A percentile compares a stretch with the other conserved stretches of the same genome.
phyloP scores from a whole-genome alignment of 2,888 invertebrate genomes.

The Tethea ocularis region DNA sequence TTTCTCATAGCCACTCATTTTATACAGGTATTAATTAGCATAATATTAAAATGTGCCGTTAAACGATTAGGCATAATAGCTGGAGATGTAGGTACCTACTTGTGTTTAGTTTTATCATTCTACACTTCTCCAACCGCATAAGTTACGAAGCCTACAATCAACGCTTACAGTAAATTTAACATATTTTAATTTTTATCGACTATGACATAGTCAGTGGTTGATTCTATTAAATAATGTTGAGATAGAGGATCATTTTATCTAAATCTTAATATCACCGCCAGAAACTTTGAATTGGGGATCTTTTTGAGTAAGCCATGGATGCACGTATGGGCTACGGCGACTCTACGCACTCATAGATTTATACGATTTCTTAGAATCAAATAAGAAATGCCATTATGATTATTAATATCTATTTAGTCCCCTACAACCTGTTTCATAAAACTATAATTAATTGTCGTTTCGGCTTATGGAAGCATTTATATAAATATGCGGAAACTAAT shows the following conservation, averaged over 20 bases:
- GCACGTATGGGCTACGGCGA: too few relatives aligned
- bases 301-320: too few relatives aligned
- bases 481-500: too few relatives aligned
- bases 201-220: not conserved
- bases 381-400: too few relatives aligned
- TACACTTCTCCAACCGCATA: not conserved
- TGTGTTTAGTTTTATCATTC: constrained; percentile 14
- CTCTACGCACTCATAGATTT: too few relatives aligned
- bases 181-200: not conserved
- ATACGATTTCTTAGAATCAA: too few relatives aligned
- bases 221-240: not conserved
- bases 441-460: too few relatives aligned
- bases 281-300: too few relatives aligned
- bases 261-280: not conserved
- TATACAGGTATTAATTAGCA: not conserved
- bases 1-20: not conserved
- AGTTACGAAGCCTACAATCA: constrained; percentile 1
- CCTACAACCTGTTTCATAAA: too few relatives aligned
- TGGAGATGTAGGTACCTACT: not conserved
- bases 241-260: not conserved
- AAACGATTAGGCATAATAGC: constrained; percentile 4
- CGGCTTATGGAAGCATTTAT: too few relatives aligned
- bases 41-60: constrained; percentile 7
- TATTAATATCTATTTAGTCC: too few relatives aligned
- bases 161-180: not conserved